Conservation (phyloP, 2,797 vertebrate genomes). For the Lutjanus campechanus region DNA sequence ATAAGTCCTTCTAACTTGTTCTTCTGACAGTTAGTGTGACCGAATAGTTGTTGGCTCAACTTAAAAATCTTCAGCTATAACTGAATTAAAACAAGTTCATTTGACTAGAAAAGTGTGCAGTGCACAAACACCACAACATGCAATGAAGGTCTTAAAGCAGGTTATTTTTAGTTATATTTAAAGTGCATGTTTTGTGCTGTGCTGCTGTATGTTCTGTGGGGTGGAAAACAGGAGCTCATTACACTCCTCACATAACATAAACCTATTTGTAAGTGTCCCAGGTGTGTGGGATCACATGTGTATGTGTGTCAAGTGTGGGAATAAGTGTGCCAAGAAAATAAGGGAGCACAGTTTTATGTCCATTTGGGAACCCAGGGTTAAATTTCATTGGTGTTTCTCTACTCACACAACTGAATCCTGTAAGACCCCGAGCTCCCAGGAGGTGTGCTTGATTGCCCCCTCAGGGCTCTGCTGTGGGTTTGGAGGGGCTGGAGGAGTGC, state of each 20-base stretch:
- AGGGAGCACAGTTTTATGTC: not conserved
- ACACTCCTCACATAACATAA: not conserved
- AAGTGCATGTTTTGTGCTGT: not conserved
- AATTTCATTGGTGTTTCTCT: slow-evolving; percentile 38
- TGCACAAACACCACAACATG: not conserved
- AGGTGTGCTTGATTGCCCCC: slow-evolving; percentile 34
- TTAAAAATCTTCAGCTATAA: no score
- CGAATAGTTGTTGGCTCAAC: no score
- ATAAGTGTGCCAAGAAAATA: slow-evolving; percentile 18
- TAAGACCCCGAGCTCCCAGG: not conserved
- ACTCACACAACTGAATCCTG: not conserved
- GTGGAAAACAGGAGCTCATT: slow-evolving; percentile 9
- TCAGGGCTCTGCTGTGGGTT: slow-evolving; percentile 15
- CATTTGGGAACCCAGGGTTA: slow-evolving; percentile 13
- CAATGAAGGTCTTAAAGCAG: not conserved
- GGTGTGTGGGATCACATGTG: not conserved
- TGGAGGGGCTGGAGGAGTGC: not conserved
- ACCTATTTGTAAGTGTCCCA: not conserved
- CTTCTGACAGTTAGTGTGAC: no score
- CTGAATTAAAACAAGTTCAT: no score
- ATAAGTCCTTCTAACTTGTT: no score
- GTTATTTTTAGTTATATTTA: not conserved
- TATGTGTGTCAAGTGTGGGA: not conserved
- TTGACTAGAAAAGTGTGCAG: no score
- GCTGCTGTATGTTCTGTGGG: not conserved